Evolutionary conservation across 2,888 invertebrate genomes (phyloP).

Genomic region (Caenorhabditis uteleia): DNA sequence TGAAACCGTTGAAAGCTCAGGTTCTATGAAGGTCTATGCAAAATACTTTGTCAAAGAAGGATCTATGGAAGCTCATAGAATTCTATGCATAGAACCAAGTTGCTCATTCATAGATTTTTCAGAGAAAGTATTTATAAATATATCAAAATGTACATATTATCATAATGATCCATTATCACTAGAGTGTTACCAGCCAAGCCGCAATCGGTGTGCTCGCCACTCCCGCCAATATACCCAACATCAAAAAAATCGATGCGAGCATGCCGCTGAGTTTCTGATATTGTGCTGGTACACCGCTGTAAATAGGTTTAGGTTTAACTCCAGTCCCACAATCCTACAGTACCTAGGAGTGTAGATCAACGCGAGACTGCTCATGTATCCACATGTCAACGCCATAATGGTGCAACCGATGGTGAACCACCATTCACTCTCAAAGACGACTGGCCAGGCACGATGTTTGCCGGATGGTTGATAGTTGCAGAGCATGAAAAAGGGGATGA

Average conservation of each 20-base stretch:
- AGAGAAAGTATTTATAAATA: too few relatives aligned
- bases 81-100: too few relatives aligned
- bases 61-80: too few relatives aligned
- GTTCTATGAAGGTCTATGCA: too few relatives aligned
- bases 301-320: constrained; percentile 5
- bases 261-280: constrained; percentile 51
- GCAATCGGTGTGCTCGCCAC: constrained; percentile 45
- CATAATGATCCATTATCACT: too few relatives aligned
- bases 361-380: constrained; percentile 87
- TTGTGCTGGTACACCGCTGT: constrained; percentile 35
- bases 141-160: too few relatives aligned
- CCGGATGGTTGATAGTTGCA: constrained; percentile 84
- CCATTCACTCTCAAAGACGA: constrained; percentile 78
- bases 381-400: constrained; percentile 84
- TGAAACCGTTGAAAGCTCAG: too few relatives aligned
- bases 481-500: constrained; percentile 87
- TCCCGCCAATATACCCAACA: constrained; percentile 45
- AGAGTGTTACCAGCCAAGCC: constrained; percentile 34
- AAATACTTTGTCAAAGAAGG: too few relatives aligned
- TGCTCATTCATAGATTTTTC: too few relatives aligned
- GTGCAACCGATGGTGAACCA: constrained; percentile 71
- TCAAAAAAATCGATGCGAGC: constrained; percentile 45
- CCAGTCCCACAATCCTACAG: too few relatives aligned
- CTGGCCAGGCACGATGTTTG: constrained; percentile 25
- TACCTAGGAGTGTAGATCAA: constrained; percentile 87